Conservation (phyloP, 2,113 vertebrate species). For the Casuarius casuarius region DNA sequence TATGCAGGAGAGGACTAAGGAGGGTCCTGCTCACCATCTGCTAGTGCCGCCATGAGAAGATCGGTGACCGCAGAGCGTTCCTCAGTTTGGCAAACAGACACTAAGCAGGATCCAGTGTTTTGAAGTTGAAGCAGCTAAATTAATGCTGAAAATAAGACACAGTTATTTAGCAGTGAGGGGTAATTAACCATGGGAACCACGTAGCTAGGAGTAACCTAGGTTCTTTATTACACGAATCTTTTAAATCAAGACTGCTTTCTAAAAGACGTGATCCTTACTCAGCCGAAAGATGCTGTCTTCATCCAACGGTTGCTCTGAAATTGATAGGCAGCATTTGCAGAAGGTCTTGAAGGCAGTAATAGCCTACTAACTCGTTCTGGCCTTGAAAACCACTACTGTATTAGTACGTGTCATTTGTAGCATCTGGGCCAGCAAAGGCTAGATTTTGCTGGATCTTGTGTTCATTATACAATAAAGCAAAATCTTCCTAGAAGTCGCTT, state of each 20-base stretch:
- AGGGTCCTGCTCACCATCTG: neutral
- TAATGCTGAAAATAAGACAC: neutral
- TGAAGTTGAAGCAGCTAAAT: neutral
- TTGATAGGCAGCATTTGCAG: neutral
- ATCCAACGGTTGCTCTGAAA: neutral
- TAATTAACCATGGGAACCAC: slow-evolving; percentile 1
- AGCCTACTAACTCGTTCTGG: neutral
- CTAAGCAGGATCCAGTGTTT: neutral
- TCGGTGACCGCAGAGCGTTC: neutral
- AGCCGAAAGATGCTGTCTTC: neutral
- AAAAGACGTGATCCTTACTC: neutral
- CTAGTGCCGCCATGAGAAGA: neutral
- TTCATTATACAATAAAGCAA: neutral
- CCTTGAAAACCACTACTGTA: neutral
- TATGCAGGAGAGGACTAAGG: neutral
- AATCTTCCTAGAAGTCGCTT: neutral
- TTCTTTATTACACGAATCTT: neutral
- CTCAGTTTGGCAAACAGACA: neutral
- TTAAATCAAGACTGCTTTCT: neutral
- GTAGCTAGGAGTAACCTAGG: neutral
- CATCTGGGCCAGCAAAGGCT: neutral
- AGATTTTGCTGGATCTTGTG: neutral
- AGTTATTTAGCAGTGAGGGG: neutral
- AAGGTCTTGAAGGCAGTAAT: neutral
- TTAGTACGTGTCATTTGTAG: neutral